These are phyloP conservation scores for Pomacea canaliculata DNA, from an alignment of 2,888 invertebrate species.

Conservation along the genomic window DNA sequence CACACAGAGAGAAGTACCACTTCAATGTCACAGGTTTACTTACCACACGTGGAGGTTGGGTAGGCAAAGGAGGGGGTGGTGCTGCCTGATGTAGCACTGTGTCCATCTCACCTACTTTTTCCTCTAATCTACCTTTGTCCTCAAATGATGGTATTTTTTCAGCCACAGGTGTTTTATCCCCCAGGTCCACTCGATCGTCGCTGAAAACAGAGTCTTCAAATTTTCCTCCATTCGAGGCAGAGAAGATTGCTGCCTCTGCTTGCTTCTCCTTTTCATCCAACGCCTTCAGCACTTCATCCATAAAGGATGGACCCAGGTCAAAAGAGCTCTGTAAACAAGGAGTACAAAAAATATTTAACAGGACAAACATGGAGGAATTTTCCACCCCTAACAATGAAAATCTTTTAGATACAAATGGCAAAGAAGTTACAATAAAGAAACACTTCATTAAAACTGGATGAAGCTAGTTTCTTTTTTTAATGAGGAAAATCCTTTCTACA, in stretches of 20 bases:
- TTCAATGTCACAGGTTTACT: slow-evolving; percentile 5
- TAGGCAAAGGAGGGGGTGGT: slow-evolving; percentile 35
- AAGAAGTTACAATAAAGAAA: too few relatives aligned
- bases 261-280: slow-evolving; percentile 62
- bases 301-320: slow-evolving; percentile 82
- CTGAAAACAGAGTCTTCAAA: slow-evolving; percentile 5
- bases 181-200: slow-evolving; percentile 13
- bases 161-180: slow-evolving; percentile 13
- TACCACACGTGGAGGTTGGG: slow-evolving; percentile 37
- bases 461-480: too few relatives aligned
- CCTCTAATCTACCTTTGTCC: slow-evolving; percentile 1
- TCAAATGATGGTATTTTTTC: slow-evolving; percentile 13
- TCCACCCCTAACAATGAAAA: too few relatives aligned
- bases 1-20: too few relatives aligned
- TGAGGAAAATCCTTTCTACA: background rate
- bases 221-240: slow-evolving; percentile 14
- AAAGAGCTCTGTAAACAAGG: slow-evolving; percentile 45
- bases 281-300: slow-evolving; percentile 88
- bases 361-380: too few relatives aligned
- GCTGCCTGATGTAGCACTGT: slow-evolving; percentile 4
- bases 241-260: slow-evolving; percentile 38
- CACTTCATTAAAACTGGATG: too few relatives aligned
- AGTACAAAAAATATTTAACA: background rate
- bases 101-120: slow-evolving; percentile 1
- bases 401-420: too few relatives aligned